Conservation (phyloP, 2,888 invertebrate genomes). For the Steinernema hermaphroditum region DNA sequence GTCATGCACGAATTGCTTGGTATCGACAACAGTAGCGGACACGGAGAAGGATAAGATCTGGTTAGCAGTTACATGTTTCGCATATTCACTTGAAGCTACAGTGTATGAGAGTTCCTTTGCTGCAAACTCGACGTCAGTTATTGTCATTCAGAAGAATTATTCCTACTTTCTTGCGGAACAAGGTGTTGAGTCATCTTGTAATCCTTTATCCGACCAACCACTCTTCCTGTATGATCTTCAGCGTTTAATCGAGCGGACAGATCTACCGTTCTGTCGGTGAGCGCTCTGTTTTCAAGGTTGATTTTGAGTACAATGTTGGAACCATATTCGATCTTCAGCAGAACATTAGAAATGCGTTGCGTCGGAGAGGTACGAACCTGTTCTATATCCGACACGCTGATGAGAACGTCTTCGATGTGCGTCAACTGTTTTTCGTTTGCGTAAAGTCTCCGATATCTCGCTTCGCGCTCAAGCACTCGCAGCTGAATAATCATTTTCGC, state of each 20-base stretch:
- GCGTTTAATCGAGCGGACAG: background rate
- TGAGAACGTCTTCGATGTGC: background rate
- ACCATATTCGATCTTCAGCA: background rate
- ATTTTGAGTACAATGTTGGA: conserved; percentile 1
- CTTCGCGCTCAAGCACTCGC: conserved; percentile 26
- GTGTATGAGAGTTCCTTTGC: background rate
- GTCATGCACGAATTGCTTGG: conserved; percentile 28
- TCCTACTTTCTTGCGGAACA: background rate
- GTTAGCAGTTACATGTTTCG: background rate
- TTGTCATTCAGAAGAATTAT: background rate
- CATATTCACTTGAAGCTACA: background rate
- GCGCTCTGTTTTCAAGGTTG: background rate
- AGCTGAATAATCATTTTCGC: conserved; percentile 1
- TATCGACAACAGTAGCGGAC: conserved; percentile 32
- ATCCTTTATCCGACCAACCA: background rate
- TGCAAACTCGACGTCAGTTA: background rate
- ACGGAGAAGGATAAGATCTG: conserved; percentile 11
- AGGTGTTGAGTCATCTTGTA: conserved; percentile 9
- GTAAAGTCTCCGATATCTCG: background rate
- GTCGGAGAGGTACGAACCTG: background rate
- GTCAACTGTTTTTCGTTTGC: background rate
- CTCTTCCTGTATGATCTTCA: conserved; percentile 1
- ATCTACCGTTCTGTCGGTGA: background rate
- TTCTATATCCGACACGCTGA: conserved; percentile 5
- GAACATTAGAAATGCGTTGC: background rate